Evolutionary conservation across 2,797 vertebrate species (phyloP).

Genomic region (Enteromius unitaeniatus): DNA sequence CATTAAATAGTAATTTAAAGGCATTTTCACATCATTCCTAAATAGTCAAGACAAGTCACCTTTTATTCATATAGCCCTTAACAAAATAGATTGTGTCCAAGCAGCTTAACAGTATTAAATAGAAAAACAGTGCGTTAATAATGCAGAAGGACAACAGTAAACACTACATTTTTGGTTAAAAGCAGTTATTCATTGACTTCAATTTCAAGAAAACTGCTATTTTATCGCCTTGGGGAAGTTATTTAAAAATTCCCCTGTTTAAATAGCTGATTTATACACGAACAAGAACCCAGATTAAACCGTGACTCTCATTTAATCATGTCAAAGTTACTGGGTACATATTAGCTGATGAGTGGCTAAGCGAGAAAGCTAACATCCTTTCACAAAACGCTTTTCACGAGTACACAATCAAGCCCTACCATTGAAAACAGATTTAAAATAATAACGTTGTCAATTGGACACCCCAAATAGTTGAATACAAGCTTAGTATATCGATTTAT

Average conservation of each 20-base stretch:
- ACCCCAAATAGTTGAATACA: not conserved
- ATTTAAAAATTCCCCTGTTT: not conserved
- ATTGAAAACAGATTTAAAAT: not conserved
- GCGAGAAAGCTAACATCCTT: slow-evolving; percentile 4
- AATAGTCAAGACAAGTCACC: too few relatives aligned
- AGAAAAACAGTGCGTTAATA: too few relatives aligned
- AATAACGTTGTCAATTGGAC: not conserved
- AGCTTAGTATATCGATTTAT: not conserved
- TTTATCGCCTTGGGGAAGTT: not conserved
- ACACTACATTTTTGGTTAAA: too few relatives aligned
- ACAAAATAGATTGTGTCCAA: too few relatives aligned
- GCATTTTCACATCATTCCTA: not conserved
- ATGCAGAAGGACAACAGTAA: too few relatives aligned
- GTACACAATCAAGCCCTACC: not conserved
- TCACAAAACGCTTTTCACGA: not conserved
- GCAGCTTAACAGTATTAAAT: too few relatives aligned
- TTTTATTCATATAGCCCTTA: too few relatives aligned
- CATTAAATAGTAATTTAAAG: too few relatives aligned
- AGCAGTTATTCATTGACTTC: too few relatives aligned
- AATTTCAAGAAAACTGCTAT: not conserved
- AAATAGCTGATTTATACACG: not conserved
- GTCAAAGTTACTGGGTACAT: not conserved
- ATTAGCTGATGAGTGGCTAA: slow-evolving; percentile 25
- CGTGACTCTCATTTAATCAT: not conserved
- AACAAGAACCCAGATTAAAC: not conserved